Evolutionary conservation across 1,140 invertebrate species (phyloP), one percentile per base, ranked within the genome.

Genomic region (Mamestra configurata): DNA sequence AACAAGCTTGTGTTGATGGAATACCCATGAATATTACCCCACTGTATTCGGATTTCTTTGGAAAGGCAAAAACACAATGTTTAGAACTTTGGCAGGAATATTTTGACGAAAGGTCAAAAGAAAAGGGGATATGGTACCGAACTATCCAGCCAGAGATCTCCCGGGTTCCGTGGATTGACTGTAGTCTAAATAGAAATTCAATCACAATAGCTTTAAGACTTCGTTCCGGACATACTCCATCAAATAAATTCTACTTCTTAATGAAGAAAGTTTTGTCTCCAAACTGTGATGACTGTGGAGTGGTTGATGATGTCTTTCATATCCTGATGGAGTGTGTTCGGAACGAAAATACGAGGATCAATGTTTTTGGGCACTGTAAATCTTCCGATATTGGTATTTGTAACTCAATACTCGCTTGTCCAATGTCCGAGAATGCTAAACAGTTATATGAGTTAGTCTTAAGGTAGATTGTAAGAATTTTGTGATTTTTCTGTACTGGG

Each of bases 171-270:
- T 80, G 79, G 73, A 57, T 80, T 22, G 61, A 80, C 49, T 51
- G 46, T 15, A 59, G 27, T 31, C 13, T 37, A 2, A 37, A 18
- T 18, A 64, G 31, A 37, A 40, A 8, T 8, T 37, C 40, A 6
- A 20, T 24, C 10, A 59, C 11, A 2, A 55, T 55, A 10, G 55
- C 53, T 0, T 22, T 81, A 35, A 82, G 80, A 22, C 35, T 82
- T 8, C 76, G 80, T 6, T 82, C 76, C 46, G 76, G 76, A 59
- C 80, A 82, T 51, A 82, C 79, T 73, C 70, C 80, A 59, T 73
- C 37, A 40, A 40, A 40, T 40, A 40, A 40, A 11, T 40, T 40
- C 8, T 6, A 40, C 10, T 40, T 4, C 8, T 40, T 40, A 40
- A 40, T 40, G 37, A 40, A 40, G 10, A 40, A 40, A 40, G 37